A percentile compares a stretch with the other conserved stretches of the same genome.
Conservation (phyloP, 1,140 invertebrate species). For the Cardiocondyla obscurior region DNA sequence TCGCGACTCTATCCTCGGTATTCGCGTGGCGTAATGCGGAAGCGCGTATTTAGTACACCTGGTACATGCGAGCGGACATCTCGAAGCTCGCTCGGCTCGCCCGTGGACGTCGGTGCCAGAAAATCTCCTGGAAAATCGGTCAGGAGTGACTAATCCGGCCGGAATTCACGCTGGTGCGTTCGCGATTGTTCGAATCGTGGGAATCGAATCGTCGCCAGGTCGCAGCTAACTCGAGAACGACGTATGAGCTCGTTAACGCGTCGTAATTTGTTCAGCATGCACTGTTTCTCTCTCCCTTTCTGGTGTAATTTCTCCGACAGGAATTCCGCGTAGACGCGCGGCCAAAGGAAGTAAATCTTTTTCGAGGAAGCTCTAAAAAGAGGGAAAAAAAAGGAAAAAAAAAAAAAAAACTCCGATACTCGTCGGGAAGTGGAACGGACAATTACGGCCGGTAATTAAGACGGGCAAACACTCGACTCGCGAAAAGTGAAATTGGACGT, state of each 20-base stretch:
- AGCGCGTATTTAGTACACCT: conserved; percentile 56
- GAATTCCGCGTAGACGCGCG: not conserved
- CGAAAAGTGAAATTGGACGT: not conserved
- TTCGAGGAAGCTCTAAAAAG: not conserved
- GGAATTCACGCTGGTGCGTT: conserved; percentile 18
- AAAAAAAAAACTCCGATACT: not conserved
- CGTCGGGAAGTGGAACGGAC: not conserved
- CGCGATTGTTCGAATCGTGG: conserved; percentile 40
- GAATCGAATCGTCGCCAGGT: conserved; percentile 28
- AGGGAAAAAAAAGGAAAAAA: too few relatives aligned
- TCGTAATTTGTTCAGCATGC: not conserved
- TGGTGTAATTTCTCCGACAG: not conserved
- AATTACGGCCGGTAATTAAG: not conserved
- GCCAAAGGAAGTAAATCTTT: not conserved
- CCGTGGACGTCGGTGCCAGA: conserved; percentile 40
- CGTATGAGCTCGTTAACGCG: conserved; percentile 10
- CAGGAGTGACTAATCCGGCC: conserved; percentile 61
- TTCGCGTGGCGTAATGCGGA: conserved; percentile 53
- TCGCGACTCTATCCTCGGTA: conserved; percentile 11
- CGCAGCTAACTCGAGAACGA: not conserved
- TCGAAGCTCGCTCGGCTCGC: conserved; percentile 1
- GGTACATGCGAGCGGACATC: conserved; percentile 39
- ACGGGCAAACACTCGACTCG: too few relatives aligned
- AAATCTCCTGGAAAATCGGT: conserved; percentile 68
- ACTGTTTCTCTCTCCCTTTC: not conserved